Conservation (phyloP, 2,797 vertebrate species). For the Schizothorax lantsangensis region DNA sequence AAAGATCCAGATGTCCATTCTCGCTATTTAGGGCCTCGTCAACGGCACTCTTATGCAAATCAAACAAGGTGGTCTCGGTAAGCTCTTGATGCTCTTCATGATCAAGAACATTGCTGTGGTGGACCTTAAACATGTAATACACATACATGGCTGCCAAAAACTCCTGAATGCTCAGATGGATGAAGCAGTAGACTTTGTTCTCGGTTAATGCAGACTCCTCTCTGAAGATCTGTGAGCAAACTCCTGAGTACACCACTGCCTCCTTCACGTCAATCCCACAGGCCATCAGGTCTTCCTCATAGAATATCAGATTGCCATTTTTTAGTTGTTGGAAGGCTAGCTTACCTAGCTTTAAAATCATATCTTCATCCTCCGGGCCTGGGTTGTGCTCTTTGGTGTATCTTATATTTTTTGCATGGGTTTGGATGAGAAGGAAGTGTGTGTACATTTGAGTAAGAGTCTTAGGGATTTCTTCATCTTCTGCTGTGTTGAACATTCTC, state of each 20-base stretch:
- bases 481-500: conserved; percentile 30
- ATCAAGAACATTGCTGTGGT: conserved; percentile 32
- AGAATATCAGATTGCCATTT: conserved; percentile 59
- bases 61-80: conserved; percentile 12
- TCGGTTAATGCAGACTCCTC: conserved; percentile 52
- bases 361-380: conserved; percentile 1
- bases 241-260: conserved; percentile 56
- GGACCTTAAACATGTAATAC: conserved; percentile 46
- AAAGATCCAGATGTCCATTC: conserved; percentile 55
- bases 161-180: conserved; percentile 61
- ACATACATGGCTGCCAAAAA: conserved; percentile 57
- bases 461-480: conserved; percentile 48
- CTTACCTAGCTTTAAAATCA: conserved; percentile 53
- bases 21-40: conserved; percentile 42
- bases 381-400: conserved; percentile 35
- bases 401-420: conserved; percentile 49
- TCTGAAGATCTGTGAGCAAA: conserved; percentile 59
- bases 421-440: conserved; percentile 57
- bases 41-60: conserved; percentile 46
- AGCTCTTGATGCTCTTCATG: conserved; percentile 20
- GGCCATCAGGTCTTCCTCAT: conserved; percentile 56
- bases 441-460: conserved; percentile 59
- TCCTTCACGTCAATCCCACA: conserved; percentile 55
- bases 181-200: conserved; percentile 57
- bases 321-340: conserved; percentile 57